Percentiles rank a stretch among this genome's conserved stretches.
These are phyloP conservation scores for Rhipidura dahli DNA, from an alignment of 2,113 vertebrate species.

Conservation along the genomic window DNA sequence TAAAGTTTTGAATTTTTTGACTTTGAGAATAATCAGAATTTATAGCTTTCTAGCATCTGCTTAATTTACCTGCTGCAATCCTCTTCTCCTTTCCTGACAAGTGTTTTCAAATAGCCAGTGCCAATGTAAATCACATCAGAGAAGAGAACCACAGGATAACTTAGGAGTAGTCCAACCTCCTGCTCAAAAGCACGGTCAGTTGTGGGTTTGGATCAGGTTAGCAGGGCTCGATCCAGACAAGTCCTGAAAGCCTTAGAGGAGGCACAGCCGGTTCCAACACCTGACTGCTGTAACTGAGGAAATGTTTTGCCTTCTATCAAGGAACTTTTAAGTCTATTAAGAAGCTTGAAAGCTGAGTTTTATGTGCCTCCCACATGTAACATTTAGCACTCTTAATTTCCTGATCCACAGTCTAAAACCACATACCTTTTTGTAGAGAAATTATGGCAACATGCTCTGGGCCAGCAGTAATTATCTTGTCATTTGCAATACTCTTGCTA, in stretches of 20 bases:
- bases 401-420: not conserved
- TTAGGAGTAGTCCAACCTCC: not conserved
- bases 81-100: not conserved
- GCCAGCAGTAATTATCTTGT: not conserved
- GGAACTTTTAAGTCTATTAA: not conserved
- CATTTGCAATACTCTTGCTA: not conserved
- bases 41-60: not conserved
- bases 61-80: not conserved
- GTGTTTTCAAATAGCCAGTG: not conserved
- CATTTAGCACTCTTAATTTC: not conserved
- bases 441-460: not conserved
- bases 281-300: not conserved
- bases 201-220: not conserved
- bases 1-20: not conserved
- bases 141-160: not conserved
- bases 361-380: not conserved
- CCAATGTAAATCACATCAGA: not conserved
- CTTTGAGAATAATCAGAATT: not conserved
- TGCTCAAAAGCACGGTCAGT: not conserved
- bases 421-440: not conserved
- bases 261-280: not conserved
- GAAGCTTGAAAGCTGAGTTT: not conserved
- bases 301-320: not conserved
- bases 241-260: not conserved
- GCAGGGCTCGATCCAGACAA: rapidly evolving